phyloP scores from a whole-genome alignment of 2,888 invertebrate species.

The Habroteleia sp. region DNA sequence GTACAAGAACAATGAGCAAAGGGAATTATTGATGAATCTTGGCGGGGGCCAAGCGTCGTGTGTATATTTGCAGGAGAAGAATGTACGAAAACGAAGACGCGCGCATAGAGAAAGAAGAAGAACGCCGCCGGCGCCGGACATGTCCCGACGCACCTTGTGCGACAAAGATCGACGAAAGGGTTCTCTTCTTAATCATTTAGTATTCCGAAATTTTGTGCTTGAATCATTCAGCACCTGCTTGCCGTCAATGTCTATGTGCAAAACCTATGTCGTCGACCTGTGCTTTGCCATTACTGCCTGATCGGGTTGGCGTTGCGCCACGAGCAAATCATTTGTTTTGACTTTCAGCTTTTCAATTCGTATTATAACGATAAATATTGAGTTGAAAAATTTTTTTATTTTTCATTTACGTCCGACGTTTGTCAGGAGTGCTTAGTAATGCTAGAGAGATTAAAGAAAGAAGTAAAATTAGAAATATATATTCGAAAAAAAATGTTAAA shows the following conservation, averaged over 20 bases:
- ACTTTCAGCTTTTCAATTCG: conserved; percentile 18
- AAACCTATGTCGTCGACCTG: conserved; percentile 44
- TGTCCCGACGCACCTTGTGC: conserved; percentile 40
- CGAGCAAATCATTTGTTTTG: conserved; percentile 26
- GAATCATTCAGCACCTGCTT: conserved; percentile 73
- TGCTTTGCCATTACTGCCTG: conserved; percentile 17
- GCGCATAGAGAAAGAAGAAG: conserved; percentile 60
- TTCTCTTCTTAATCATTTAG: conserved; percentile 77
- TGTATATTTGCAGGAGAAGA: conserved; percentile 64
- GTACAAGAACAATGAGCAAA: conserved; percentile 82
- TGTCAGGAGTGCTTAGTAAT: no score
- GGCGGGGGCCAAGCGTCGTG: conserved; percentile 65
- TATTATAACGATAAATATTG: conserved; percentile 19
- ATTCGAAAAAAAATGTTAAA: no score
- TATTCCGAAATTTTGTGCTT: conserved; percentile 77
- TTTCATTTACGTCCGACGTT: no score
- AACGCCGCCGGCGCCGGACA: conserved; percentile 58
- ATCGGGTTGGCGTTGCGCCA: conserved; percentile 15
- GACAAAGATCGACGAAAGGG: conserved; percentile 68
- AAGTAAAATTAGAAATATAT: no score
- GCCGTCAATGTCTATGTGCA: conserved; percentile 61
- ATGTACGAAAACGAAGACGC: conserved; percentile 51
- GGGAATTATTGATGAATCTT: conserved; percentile 83
- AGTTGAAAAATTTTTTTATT: no score
- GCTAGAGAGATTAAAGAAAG: no score